Percentiles rank a stretch among this genome's conserved stretches.
Conservation (phyloP, 92 coral and sea anemone genomes). For the Ricordea florida region DNA sequence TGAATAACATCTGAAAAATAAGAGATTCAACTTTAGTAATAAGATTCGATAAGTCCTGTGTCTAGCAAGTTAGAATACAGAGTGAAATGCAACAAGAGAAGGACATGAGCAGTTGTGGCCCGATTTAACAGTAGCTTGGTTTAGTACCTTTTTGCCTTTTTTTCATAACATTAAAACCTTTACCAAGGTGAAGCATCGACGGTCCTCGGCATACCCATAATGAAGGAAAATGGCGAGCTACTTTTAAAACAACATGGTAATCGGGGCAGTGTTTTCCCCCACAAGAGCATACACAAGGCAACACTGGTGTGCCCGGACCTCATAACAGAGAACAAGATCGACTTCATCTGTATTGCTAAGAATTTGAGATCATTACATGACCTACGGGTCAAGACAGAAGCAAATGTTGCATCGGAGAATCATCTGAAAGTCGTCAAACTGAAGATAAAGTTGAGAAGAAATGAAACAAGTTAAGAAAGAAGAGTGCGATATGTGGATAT, state of each 20-base stretch:
- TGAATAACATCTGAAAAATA: too few species aligned
- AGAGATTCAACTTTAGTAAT: too few species aligned
- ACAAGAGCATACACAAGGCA: not conserved
- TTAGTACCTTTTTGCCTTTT: too few species aligned
- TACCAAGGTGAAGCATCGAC: too few species aligned
- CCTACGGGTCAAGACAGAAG: not conserved
- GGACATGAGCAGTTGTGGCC: too few species aligned
- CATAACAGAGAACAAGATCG: not conserved
- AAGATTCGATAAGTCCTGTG: too few species aligned
- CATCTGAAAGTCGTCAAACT: not conserved
- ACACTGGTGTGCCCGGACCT: not conserved
- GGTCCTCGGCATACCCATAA: too few species aligned
- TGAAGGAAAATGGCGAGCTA: not conserved
- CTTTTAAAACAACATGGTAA: not conserved
- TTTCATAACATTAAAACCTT: too few species aligned
- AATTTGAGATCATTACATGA: not conserved
- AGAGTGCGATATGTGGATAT: not conserved
- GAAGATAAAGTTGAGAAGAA: not conserved
- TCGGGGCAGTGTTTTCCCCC: not conserved
- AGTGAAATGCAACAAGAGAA: too few species aligned
- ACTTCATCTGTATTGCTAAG: too few species aligned
- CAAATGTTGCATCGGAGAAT: not conserved
- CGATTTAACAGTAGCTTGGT: too few species aligned
- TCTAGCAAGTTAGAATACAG: too few species aligned
- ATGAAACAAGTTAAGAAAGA: not conserved